Base-by-base conservation (phyloP, 1,140 invertebrate genomes). In the Hirudo medicinalis region DNA sequence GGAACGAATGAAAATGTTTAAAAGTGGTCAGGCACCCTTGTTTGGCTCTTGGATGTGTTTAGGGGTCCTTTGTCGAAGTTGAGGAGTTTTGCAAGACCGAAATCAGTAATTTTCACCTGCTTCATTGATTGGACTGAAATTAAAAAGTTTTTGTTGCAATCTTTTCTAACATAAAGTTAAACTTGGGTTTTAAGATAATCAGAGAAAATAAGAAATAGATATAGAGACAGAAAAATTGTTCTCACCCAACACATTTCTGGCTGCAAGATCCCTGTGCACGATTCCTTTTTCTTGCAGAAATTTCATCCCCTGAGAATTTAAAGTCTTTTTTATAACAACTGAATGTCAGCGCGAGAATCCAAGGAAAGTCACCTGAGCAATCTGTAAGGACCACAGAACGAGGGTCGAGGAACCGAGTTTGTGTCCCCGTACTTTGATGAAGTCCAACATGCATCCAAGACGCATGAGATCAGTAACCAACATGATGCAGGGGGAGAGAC, bases 61-160 rank as follows among this genome's bases (percentile, higher is more conserved):
- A 25, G 57, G 17, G 57, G 29, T 76, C 95, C 92, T 79, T 96
- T 92, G 79, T 97, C 91, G 67, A 91, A 89, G 78, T 96, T 96
- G 63, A 97, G 83, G 9, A 97, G 83, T 81, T 98, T 97, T 0
- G 94, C 94, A 70, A 99, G 82, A 15, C 96, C 96, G 79, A 99
- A 99, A 83, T 99, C 96, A 6, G 95, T 98, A 73, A 99, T 97
- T 83, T 97, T 97, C 0, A 98, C 90, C 80, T 90, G 92, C 53
- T 88, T 89, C 0, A 91, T 90, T 0, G 89, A 95, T 84, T 96
- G 92, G 0, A 98, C 91, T 69, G 75, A 66, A 32, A 36, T 70
- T 69, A 57, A 77, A 40, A 72, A 67, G 19, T 25, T 4, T 11
- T 22, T 63, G 40, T 57, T 54, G 32, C 1, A 49, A 49, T 49